These are phyloP conservation scores for Rhopalosiphum padi DNA, from an alignment of 1,140 invertebrate species.

Conservation along the genomic window DNA sequence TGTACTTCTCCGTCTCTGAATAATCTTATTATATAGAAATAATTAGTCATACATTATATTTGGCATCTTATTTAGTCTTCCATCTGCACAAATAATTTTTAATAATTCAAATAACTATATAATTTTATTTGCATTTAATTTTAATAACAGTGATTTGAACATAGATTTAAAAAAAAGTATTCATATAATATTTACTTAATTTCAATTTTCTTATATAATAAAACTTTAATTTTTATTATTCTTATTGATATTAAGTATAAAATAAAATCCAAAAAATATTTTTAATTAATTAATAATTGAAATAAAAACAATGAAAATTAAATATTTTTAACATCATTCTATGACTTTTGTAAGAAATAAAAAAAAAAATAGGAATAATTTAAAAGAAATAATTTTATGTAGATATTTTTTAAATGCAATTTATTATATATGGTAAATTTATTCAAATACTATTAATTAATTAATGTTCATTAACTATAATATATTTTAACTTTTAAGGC, in stretches of 20 bases:
- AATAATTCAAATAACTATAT: conserved; percentile 29
- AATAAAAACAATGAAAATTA: background rate
- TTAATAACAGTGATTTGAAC: background rate
- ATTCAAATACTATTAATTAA: conserved; percentile 5
- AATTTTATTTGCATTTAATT: background rate
- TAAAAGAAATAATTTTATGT: background rate
- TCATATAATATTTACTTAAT: background rate
- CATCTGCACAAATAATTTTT: background rate
- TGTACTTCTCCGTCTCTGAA: conserved; percentile 4
- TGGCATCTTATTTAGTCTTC: background rate
- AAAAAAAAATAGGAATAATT: background rate
- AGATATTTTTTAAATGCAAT: background rate
- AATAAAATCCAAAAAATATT: background rate
- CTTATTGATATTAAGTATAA: conserved; percentile 1
- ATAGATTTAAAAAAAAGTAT: background rate
- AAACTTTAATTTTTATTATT: background rate
- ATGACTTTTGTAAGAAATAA: background rate
- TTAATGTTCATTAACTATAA: background rate
- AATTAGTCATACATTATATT: background rate
- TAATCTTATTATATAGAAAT: background rate
- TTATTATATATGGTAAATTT: background rate
- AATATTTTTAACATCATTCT: background rate
- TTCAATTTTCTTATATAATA: background rate
- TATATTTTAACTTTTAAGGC: background rate
- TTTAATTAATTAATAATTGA: background rate